These are phyloP conservation scores for Periophthalmodon schlosseri DNA, from an alignment of 2,113 vertebrate species.

Conservation along the genomic window DNA sequence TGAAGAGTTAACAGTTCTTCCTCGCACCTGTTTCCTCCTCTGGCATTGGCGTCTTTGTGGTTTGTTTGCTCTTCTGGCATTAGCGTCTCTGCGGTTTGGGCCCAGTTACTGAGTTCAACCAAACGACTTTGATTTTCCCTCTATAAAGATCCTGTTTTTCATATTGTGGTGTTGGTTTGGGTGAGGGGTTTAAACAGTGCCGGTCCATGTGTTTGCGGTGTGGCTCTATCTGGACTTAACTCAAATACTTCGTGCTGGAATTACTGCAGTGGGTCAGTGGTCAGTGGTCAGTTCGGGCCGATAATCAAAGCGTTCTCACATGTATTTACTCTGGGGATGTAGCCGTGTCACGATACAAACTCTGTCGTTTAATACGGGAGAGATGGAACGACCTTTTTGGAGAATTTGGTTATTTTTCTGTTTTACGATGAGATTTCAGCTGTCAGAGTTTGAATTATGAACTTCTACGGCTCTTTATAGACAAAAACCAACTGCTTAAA, in stretches of 20 bases:
- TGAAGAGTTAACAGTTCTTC: conserved; percentile 57
- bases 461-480: no score
- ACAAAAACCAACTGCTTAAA: no score
- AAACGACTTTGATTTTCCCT: conserved; percentile 42
- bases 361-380: no score
- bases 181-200: conserved; percentile 24
- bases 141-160: conserved; percentile 52
- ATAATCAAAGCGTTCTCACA: not conserved
- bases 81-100: conserved; percentile 67
- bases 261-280: not conserved
- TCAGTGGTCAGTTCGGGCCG: no score
- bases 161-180: conserved; percentile 14
- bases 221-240: conserved; percentile 18
- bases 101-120: conserved; percentile 55
- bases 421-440: no score
- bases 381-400: no score
- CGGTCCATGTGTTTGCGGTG: conserved; percentile 31
- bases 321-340: not conserved
- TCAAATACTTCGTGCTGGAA: not conserved
- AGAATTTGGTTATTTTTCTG: no score
- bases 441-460: no score
- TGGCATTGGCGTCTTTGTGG: conserved; percentile 60
- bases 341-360: no score
- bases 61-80: conserved; percentile 72
- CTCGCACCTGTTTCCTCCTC: conserved; percentile 76